Evolutionary conservation across 2,888 invertebrate genomes (phyloP).

Genomic region (Heterodera filipjevi): DNA sequence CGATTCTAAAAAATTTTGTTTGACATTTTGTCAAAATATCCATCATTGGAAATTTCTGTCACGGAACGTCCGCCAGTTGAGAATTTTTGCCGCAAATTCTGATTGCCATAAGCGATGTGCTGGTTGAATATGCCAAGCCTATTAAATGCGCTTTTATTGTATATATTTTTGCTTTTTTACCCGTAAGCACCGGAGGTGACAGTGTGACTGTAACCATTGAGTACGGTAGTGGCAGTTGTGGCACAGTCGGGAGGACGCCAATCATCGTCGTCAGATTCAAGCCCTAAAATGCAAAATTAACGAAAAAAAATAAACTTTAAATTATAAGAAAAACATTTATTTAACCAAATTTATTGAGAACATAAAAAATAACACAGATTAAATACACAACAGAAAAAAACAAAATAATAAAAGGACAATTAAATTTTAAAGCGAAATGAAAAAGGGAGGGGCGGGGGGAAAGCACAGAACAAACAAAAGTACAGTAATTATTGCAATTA

Average conservation of each 20-base stretch:
- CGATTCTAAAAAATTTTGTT: too few species aligned
- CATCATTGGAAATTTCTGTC: background rate
- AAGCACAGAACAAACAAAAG: background rate
- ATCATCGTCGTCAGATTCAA: constrained; percentile 39
- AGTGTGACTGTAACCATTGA: background rate
- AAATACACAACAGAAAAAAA: background rate
- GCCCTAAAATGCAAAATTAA: background rate
- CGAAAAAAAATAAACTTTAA: background rate
- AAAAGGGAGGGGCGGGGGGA: background rate
- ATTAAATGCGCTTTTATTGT: background rate
- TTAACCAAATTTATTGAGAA: background rate
- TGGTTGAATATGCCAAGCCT: background rate
- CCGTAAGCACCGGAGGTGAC: background rate
- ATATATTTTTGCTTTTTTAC: background rate
- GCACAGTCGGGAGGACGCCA: constrained; percentile 44
- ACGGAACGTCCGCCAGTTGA: background rate
- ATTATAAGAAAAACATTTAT: background rate
- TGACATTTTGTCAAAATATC: background rate
- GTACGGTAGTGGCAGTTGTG: background rate
- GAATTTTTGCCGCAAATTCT: constrained; percentile 12
- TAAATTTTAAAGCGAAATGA: background rate
- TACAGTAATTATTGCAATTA: background rate
- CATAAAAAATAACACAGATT: background rate
- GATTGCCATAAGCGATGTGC: background rate
- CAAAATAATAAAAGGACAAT: background rate